Evolutionary conservation across 2,888 invertebrate species (phyloP).

Genomic region (Carcina quercana): DNA sequence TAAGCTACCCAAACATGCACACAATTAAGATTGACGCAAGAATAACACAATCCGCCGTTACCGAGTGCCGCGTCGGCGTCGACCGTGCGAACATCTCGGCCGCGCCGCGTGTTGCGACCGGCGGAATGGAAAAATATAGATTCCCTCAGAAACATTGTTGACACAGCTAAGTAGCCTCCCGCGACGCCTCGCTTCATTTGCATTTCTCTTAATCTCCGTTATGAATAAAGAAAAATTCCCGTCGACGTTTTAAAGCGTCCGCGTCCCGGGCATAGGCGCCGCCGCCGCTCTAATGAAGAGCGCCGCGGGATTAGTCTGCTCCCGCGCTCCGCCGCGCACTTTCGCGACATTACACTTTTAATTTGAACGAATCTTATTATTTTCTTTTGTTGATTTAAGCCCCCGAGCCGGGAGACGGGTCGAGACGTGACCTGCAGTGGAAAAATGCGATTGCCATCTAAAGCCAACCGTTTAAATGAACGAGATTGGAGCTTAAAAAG

Average conservation of each 20-base stretch:
- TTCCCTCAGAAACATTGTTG: conserved; percentile 50
- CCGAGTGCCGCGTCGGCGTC: too few relatives aligned
- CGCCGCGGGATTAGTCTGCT: conserved; percentile 54
- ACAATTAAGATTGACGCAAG: too few relatives aligned
- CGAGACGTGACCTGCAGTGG: conserved; percentile 80
- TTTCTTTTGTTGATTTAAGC: conserved; percentile 81
- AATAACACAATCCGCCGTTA: too few relatives aligned
- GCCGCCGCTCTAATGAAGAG: conserved; percentile 63
- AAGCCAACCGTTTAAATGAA: conserved; percentile 82
- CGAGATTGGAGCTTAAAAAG: conserved; percentile 83
- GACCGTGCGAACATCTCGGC: conserved; percentile 6
- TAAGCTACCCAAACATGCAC: too few relatives aligned
- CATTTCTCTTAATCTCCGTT: conserved; percentile 71
- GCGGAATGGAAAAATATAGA: conserved; percentile 34
- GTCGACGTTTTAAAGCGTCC: conserved; percentile 60
- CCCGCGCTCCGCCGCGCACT: conserved; percentile 39
- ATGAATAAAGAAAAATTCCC: conserved; percentile 73
- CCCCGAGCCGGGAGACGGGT: conserved; percentile 72
- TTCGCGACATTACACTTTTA: conserved; percentile 80
- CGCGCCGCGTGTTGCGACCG: conserved; percentile 18
- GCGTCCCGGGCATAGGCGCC: conserved; percentile 42
- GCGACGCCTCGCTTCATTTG: conserved; percentile 68
- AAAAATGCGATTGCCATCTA: conserved; percentile 82
- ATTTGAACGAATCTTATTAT: conserved; percentile 83
- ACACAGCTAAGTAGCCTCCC: conserved; percentile 68